phyloP scores from a whole-genome alignment of 1,140 invertebrate genomes.

The Oncopeltus fasciatus region DNA sequence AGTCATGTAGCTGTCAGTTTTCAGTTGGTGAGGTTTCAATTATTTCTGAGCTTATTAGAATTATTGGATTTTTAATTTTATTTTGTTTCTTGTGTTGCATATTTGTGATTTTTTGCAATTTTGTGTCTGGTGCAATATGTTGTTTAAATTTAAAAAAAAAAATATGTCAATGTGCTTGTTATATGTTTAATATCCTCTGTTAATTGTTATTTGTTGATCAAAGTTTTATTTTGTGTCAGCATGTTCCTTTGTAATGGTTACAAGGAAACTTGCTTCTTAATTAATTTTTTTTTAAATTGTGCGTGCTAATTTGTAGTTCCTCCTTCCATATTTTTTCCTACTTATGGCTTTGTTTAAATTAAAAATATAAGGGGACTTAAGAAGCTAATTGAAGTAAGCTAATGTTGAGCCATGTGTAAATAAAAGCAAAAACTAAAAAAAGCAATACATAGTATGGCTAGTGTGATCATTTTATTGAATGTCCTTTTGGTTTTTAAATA shows the following conservation, averaged over 20 bases:
- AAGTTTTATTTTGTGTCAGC: background rate
- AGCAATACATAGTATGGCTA: too few species aligned
- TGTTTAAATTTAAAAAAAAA: background rate
- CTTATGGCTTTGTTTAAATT: too few species aligned
- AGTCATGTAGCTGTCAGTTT: too few species aligned
- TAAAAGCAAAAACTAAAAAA: too few species aligned
- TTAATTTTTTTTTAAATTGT: background rate
- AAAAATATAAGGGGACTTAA: background rate
- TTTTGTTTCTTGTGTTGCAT: too few species aligned
- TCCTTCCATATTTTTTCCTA: too few species aligned
- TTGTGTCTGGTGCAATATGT: background rate
- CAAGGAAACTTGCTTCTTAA: background rate
- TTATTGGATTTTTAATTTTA: too few species aligned
- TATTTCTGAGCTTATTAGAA: too few species aligned
- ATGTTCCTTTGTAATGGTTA: background rate
- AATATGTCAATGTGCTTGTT: background rate
- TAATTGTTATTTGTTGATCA: background rate
- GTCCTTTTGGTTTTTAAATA: background rate
- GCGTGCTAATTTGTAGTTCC: background rate
- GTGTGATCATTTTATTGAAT: background rate
- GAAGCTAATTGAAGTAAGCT: too few species aligned
- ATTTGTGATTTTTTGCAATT: too few species aligned
- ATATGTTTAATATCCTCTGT: too few species aligned
- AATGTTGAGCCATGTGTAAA: background rate
- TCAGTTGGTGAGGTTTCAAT: too few species aligned